Base-by-base conservation (phyloP, 2,888 invertebrate genomes). In the Tipula confusa region DNA sequence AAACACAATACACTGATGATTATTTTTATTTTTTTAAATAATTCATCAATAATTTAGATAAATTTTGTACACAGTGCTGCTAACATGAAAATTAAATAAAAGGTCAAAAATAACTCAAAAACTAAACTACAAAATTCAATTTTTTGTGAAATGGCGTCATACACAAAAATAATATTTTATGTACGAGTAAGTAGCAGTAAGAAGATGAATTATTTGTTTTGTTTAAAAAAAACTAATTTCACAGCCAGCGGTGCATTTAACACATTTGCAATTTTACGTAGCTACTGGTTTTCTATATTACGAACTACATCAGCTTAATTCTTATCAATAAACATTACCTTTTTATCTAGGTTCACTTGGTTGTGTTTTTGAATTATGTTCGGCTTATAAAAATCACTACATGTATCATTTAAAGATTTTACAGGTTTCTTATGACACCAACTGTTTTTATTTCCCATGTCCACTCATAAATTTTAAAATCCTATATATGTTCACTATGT, bases 311-410 rank as follows among this genome's bases (percentile, higher is more conserved):
- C n/a, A n/a, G n/a, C n/a, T n/a, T n/a, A n/a, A n/a, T n/a, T n/a
- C n/a, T n/a, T n/a, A n/a, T n/a, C n/a, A n/a, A n/a, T n/a, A n/a
- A n/a, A n/a, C n/a, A n/a, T 0, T 80, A 80, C 80, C 80, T 80
- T 29, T 80, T 80, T 80, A 4, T 80, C 80, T n/a, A 80, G 29
- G 1, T 6, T n/a, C 15, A 29, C 29, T 31, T 80, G 11, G 7
- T 29, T 29, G n/a, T 80, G 80, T 9, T 80, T n/a, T 29, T 80
- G 80, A 29, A 80, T 80, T 80, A 80, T 80, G 15, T 80, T 80
- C 31, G 80, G 80, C 31, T n/a, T 80, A 80, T 80, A 80, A 31
- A 29, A 80, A 80, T 80, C 80, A 29, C 31, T 13, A 29, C n/a
- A 29, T 29, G 29, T 29, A 80, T 80, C 31, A 1, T 1, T 64